Base-by-base conservation (phyloP, 2,113 vertebrate genomes). In the Indicator indicator region DNA sequence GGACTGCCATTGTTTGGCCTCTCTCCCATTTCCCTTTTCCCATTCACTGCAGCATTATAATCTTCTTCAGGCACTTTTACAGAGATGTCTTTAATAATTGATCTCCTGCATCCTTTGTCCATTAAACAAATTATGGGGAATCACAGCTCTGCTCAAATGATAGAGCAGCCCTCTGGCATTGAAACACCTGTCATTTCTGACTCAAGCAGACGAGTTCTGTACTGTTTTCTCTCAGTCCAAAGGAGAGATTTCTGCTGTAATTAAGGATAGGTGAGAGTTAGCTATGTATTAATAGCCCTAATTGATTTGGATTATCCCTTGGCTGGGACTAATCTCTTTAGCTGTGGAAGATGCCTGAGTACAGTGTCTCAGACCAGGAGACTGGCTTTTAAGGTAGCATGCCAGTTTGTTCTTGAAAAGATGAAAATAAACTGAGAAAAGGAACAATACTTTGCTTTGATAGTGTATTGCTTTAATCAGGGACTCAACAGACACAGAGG, bases 301-400 rank as follows among this genome's bases (percentile, higher is more conserved):
- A 75, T 75, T 27, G 9, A 62, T 65, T 58, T 28, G 83, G n/a
- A 88, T 95, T 90, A 94, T 93, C 58, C 58, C 30, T 91, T 87
- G 69, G 14, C 69, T 86, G 48, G 59, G 33, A 80, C 68, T 93
- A 89, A 93, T 93, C 65, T 90, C 62, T 79, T 91, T 69, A 84
- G 42, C 55, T 65, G 10, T 50, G 80, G 27, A 65, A 48, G n/a
- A 14, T 44, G 44, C 24, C n/a, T n/a, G 38, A 72, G 32, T 30
- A 46, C 32, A 26, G 32, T 54, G n/a, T 82, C 44, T 90, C 36
- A 50, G 58, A 75, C 28, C 64, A 32, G 27, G n/a, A 89, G 55
- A 71, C 19, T 56, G 58, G 23, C 33, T 88, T 1, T 77, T 80
- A 52, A 65, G 30, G 44, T 54, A 86, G 28, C 58, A 68, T 60